These are phyloP conservation scores for Megaceryle torquata DNA, from an alignment of 2,113 vertebrate species.

Conservation along the genomic window DNA sequence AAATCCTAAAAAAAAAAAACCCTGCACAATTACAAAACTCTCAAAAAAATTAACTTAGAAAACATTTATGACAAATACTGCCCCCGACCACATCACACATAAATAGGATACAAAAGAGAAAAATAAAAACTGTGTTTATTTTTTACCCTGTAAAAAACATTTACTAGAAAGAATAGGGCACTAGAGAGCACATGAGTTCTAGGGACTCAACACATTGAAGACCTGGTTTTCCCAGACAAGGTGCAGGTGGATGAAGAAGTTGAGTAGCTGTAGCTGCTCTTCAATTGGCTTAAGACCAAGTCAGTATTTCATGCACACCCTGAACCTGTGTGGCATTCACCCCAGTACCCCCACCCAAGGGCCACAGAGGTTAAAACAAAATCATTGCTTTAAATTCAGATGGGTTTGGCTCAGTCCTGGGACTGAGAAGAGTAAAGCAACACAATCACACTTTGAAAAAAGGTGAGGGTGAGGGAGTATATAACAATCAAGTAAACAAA, in stretches of 20 bases:
- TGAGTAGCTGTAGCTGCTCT: not conserved
- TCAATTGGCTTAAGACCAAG: not conserved
- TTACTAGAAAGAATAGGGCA: not conserved
- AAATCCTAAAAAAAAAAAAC: not conserved
- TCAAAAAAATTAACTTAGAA: slow-evolving; percentile 28
- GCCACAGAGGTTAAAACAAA: not conserved
- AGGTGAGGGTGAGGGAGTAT: not conserved
- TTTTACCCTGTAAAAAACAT: not conserved
- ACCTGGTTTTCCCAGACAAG: not conserved
- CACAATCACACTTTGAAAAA: not conserved
- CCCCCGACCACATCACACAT: not conserved
- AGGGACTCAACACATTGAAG: not conserved
- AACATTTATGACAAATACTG: not conserved
- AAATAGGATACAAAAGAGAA: not conserved
- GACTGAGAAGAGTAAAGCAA: not conserved
- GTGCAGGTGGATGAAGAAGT: not conserved
- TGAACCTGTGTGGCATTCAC: not conserved
- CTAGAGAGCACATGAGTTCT: not conserved
- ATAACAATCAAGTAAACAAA: not conserved
- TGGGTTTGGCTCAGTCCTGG: not conserved
- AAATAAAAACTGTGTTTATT: not conserved
- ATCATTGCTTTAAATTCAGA: not conserved
- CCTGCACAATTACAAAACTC: not conserved
- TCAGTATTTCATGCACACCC: not conserved
- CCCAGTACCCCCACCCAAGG: not conserved